Base-by-base conservation (phyloP, 2,113 vertebrate genomes). In the Kryptolebias marmoratus region DNA sequence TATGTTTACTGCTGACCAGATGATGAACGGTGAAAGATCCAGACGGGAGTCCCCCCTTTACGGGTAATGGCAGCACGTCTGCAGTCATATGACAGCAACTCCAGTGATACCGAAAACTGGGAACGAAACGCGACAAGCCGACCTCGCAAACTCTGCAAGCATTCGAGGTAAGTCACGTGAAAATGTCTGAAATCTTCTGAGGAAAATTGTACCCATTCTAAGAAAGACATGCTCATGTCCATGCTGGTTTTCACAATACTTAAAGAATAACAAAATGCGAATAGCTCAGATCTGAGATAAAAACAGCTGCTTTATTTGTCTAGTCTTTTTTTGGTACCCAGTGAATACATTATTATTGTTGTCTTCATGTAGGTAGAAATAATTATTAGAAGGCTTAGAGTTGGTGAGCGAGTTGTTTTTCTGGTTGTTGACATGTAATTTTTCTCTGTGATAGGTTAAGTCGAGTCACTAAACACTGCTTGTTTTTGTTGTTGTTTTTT, bases 1-100 rank as follows among this genome's bases (percentile, higher is more conserved):
- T 82, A 82, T 83, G 68, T 86, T 86, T 72, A 75, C 47, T 50
- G 47, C 49, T 44, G 42, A 57, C 55, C 65, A 96, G 94, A 94
- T 96, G 91, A 92, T 96, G 94, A 94, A 93, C 93, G 89, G 91
- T 93, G 95, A 92, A 94, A 92, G 88, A 90, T 94, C 92, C 87
- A 84, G 82, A 78, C 83, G 65, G 82, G 82, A 85, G 74, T 86
- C 78, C 63, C 86, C 72, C 62, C 54, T 89, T 64, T 81, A 18
- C 92, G 94, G 96, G 95, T 96, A 94, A 97, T 97, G 96, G 96
- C 95, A 95, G 94, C 93, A 91, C 94, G 93, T 91, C 94, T 94
- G 93, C 95, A 94, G 92, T 95, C 95, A 93, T 96, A 96, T 96
- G 96, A 97, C 91, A 96, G 96, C 93, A 96, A 97, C 94, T 96